A percentile compares a stretch with the other conserved stretches of the same genome.
These are phyloP conservation scores for Pteruthius melanotis DNA, from an alignment of 2,113 vertebrate species.

Conservation along the genomic window DNA sequence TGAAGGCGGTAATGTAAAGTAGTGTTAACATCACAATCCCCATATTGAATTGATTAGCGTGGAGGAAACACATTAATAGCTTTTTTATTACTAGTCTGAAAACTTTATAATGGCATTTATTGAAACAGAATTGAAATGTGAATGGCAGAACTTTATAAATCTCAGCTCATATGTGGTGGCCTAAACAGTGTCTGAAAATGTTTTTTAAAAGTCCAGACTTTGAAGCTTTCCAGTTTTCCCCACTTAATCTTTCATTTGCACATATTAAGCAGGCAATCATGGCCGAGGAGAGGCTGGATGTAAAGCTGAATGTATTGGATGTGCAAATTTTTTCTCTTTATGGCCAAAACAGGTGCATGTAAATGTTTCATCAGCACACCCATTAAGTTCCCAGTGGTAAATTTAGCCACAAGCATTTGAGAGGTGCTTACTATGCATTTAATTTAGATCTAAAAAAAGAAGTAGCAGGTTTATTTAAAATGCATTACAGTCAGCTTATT, in stretches of 20 bases:
- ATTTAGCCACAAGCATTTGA: slow-evolving; percentile 19
- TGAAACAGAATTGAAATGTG: not conserved
- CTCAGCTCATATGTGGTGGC: not conserved
- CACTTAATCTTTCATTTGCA: not conserved
- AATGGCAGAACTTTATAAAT: not conserved
- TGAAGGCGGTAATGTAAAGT: slow-evolving; percentile 10
- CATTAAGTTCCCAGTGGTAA: slow-evolving; percentile 38
- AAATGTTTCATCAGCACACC: slow-evolving; percentile 44
- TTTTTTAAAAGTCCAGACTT: not conserved
- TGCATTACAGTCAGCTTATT: slow-evolving; percentile 32
- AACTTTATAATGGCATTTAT: slow-evolving; percentile 37
- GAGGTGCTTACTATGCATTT: slow-evolving; percentile 46
- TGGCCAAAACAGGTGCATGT: not conserved
- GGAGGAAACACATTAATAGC: slow-evolving; percentile 14
- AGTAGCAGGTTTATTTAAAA: slow-evolving; percentile 26
- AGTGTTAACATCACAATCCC: slow-evolving; percentile 30
- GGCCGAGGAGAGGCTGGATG: not conserved
- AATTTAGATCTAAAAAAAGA: slow-evolving; percentile 34
- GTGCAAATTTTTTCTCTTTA: not conserved
- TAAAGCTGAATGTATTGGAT: not conserved
- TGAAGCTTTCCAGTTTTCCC: not conserved
- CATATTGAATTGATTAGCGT: slow-evolving; percentile 31
- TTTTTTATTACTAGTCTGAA: slow-evolving; percentile 21
- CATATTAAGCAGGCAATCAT: not conserved
- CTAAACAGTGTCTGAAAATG: not conserved